Evolutionary conservation across 2,113 vertebrate species (phyloP).

Genomic region (Semnornis frantzii): DNA sequence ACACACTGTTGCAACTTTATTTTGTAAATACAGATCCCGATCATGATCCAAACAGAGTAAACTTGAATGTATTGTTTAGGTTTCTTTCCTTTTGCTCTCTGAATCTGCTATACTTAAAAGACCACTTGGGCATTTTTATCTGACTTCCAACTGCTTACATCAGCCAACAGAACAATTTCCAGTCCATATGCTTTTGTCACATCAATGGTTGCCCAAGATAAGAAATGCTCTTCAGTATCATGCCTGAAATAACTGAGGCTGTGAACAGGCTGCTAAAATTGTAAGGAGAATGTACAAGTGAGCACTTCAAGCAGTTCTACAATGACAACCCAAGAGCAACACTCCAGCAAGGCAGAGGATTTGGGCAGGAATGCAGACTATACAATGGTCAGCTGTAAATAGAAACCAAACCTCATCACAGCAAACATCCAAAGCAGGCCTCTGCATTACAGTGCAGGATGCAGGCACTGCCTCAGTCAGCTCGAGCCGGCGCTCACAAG

Average conservation of each 20-base stretch:
- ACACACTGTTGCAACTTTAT: background rate
- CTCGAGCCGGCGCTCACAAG: fast-evolving
- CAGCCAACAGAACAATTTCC: slow-evolving; percentile 77
- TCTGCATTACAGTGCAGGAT: fast-evolving
- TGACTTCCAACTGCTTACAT: slow-evolving; percentile 41
- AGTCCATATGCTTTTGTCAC: slow-evolving; percentile 80
- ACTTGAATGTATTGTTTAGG: background rate
- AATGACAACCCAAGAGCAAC: slow-evolving; percentile 28
- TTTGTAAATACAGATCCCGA: background rate
- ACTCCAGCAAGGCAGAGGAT: background rate
- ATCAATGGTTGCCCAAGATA: slow-evolving; percentile 88
- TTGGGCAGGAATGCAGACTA: slow-evolving; percentile 49
- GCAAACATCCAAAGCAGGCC: background rate
- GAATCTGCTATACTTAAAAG: background rate
- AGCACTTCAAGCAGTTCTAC: slow-evolving; percentile 23
- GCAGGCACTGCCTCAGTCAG: background rate
- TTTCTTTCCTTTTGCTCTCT: background rate
- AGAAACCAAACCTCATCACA: slow-evolving; percentile 40
- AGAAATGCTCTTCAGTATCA: slow-evolving; percentile 80
- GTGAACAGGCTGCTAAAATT: slow-evolving; percentile 70
- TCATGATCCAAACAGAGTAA: background rate
- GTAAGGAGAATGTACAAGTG: slow-evolving; percentile 28
- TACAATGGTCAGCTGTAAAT: slow-evolving; percentile 16
- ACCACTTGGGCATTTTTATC: background rate
- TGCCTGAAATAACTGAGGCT: slow-evolving; percentile 74